phyloP scores from a whole-genome alignment of 2,113 vertebrate genomes.

The Telmatochromis brichardi region DNA sequence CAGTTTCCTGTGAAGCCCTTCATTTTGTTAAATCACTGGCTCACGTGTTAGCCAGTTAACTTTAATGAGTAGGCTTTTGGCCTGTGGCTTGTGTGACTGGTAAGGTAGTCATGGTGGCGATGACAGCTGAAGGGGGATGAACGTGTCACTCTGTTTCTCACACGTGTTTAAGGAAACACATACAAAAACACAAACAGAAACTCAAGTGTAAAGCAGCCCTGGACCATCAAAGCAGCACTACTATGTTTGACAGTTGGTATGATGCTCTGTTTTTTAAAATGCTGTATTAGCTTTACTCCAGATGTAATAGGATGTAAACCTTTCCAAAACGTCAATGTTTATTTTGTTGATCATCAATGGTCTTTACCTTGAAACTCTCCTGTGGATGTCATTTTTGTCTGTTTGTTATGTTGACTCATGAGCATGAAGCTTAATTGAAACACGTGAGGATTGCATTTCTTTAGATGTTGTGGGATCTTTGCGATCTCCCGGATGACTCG shows the following conservation, averaged over 20 bases:
- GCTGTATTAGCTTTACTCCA: background rate
- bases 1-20: background rate
- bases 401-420: background rate
- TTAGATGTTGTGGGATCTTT: background rate
- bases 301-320: background rate
- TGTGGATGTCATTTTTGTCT: background rate
- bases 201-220: background rate
- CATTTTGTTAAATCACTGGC: background rate
- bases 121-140: conserved; percentile 9
- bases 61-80: background rate
- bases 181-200: background rate
- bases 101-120: background rate
- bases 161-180: background rate
- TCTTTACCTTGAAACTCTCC: background rate
- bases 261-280: background rate
- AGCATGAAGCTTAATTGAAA: background rate
- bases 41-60: background rate
- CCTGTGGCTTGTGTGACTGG: background rate
- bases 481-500: background rate
- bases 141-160: background rate
- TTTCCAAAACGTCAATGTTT: fast-evolving
- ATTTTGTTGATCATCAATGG: background rate
- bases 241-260: background rate
- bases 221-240: background rate
- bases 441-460: background rate